Evolutionary conservation across 1,140 invertebrate genomes (phyloP), one percentile per base, ranked within the genome.

Genomic region (Pteromalus puparum): DNA sequence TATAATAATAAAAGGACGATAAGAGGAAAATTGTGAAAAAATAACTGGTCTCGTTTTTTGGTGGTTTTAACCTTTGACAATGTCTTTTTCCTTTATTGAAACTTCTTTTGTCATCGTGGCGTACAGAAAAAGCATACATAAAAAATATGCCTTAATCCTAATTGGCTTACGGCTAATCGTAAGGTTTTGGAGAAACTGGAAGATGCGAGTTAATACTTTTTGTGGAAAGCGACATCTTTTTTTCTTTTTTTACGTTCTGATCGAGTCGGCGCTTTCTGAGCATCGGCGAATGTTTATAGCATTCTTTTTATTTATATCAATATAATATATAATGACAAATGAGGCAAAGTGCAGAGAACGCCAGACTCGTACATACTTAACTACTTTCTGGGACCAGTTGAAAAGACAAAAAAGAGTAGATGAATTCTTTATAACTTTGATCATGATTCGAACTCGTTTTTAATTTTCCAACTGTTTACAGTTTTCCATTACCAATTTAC

Each of bases 51-150:
- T 72, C 68, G 21, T 61, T 61, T 77, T 65, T 75, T 65, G 7
- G 42, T 76, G 65, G 38, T 53, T 77, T 46, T 81, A 18, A 81
- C 65, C 79, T 81, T 87, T 89, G 81, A 88, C 88, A 89, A 88
- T 88, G 53, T 89, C 12, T 82, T 77, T 86, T 79, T 77, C 80
- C 84, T 88, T 89, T 91, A 90, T 92, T 92, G 89, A 89, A 90
- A 89, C 90, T 91, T 87, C 26, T 73, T 53, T 85, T 83, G 76
- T 90, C 87, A 88, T 91, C 86, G 88, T 91, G 89, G 91, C 89
- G 87, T 93, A 93, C 92, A 93, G 91, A 92, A 93, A 93, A 92
- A 93, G 92, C 92, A 93, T 93, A 93, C 92, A 92, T 93, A 92
- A 93, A 93, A 93, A 93, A 93, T 93, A 93, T 92, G 90, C 91